A percentile compares a stretch with the other conserved stretches of the same genome.
Conservation (phyloP, 2,797 vertebrate genomes). For the Acanthiza pusilla region DNA sequence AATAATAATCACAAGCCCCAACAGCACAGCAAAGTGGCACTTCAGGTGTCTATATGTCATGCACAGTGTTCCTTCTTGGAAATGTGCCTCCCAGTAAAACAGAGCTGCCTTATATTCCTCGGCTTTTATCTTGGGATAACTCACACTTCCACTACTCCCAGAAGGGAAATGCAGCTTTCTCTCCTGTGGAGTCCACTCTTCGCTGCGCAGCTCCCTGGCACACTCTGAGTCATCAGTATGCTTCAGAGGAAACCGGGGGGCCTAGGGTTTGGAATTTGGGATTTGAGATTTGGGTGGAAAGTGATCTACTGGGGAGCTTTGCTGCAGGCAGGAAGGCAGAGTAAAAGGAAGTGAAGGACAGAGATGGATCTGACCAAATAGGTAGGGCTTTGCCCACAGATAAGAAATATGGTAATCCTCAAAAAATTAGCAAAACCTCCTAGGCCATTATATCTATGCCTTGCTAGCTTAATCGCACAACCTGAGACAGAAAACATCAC, state of each 20-base stretch:
- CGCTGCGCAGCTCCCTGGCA: background rate
- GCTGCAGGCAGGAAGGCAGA: background rate
- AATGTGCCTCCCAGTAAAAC: background rate
- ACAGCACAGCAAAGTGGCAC: background rate
- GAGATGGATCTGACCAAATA: background rate
- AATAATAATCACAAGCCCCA: background rate
- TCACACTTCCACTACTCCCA: background rate
- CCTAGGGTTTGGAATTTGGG: background rate
- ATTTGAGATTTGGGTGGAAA: background rate
- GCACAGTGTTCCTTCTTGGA: background rate
- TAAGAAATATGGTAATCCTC: background rate
- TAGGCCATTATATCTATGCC: background rate
- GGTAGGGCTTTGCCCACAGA: background rate
- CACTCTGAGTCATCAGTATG: background rate
- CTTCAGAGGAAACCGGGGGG: background rate
- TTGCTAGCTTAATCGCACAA: background rate
- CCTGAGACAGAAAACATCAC: background rate
- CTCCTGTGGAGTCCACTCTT: background rate
- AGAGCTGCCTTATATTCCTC: background rate
- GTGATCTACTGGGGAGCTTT: background rate
- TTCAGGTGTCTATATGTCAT: background rate
- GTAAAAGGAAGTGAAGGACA: background rate
- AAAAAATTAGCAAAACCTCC: background rate
- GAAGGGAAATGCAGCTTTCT: background rate
- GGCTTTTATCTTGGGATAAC: background rate